Evolutionary conservation across 2,113 vertebrate species (phyloP).

Genomic region (Tachysurus vachellii): DNA sequence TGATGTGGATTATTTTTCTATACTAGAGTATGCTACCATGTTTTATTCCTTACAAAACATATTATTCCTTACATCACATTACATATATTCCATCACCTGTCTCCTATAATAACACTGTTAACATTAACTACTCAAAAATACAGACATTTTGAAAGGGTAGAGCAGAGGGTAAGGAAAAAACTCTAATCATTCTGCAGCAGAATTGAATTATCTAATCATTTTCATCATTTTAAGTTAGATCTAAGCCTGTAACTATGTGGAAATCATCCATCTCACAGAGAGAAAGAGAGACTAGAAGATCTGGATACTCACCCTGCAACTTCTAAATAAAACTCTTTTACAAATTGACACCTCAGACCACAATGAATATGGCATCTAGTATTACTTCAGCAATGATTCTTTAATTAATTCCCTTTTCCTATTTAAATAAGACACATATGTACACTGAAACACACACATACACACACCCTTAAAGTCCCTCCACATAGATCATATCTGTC

Average conservation of each 20-base stretch:
- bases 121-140: background rate
- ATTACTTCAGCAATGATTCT: conserved; percentile 8
- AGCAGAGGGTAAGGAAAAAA: background rate
- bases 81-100: background rate
- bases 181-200: conserved; percentile 7
- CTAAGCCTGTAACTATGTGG: background rate
- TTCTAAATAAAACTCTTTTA: background rate
- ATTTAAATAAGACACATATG: conserved; percentile 13
- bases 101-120: background rate
- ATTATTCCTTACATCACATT: background rate
- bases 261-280: background rate
- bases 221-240: conserved; percentile 13
- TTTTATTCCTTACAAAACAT: background rate
- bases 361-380: background rate
- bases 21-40: background rate
- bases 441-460: background rate
- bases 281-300: background rate
- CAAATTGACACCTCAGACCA: conserved; percentile 16
- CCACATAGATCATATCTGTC: conserved; percentile 38
- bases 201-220: background rate
- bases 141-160: conserved; percentile 10
- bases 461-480: conserved; percentile 6
- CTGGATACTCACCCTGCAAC: background rate
- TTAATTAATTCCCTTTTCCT: conserved; percentile 20
- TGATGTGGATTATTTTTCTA: background rate